Evolutionary conservation across 2,113 vertebrate species (phyloP), one percentile per base, ranked within the genome.

Genomic region (Poecilia latipinna): DNA sequence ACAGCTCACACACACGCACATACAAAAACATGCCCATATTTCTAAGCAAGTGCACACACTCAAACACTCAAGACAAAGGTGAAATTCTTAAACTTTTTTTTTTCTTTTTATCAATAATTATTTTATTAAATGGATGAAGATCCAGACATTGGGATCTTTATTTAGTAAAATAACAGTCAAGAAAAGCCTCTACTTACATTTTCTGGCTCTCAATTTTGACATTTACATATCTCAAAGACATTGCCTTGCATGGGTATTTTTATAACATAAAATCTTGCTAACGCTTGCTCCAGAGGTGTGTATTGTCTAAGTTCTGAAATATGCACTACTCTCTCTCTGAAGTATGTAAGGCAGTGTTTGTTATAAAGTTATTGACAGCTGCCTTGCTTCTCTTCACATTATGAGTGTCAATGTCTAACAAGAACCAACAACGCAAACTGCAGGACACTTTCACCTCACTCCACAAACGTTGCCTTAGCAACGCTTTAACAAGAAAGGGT

Each of bases 351-450:
- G 39, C 32, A 78, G 42, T 61, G 26, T 63, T 76, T 71, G 65
- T 54, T 66, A 78, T 66, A 70, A 61, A 13, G 17, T 66, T 68
- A 66, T 72, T 78, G 48, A 75, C 62, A 82, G 66, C 54, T 24
- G 35, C 28, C 19, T 70, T 29, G 28, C 28, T 32, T 63, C 26
- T 75, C 71, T 44, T n/a, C 48, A 48, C 63, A 42, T 37, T 65
- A 57, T 65, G 31, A 44, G 8, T 74, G 65, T 8, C 29, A 32
- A 3, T 44, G 61, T 75, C 74, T 37, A 69, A 70, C 42, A 35
- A 64, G 63, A 70, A 51, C 6, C 57, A n/a, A 10, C 29, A 7
- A 7, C 33, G 4, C 44, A 26, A 70, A 72, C 31, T 54, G 32
- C 37, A 75, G 33, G 61, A 22, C 32, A 65, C 65, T 33, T 70